Base-by-base conservation (phyloP, 2,888 invertebrate genomes). In the Gasteruption jaculator region DNA sequence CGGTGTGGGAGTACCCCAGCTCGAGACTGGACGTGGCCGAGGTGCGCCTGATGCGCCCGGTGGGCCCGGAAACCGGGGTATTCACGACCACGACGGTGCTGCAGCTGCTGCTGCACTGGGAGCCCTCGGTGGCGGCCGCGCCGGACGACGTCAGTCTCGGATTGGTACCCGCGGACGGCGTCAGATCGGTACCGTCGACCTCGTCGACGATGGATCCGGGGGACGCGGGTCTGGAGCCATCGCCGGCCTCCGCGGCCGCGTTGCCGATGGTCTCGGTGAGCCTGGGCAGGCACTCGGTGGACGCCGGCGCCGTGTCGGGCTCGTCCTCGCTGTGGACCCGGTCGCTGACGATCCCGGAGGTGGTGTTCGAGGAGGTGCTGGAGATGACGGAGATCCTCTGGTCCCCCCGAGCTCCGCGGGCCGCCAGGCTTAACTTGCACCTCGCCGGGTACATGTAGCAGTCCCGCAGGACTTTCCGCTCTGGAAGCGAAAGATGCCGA, bases 291-390 rank as follows among this genome's bases (percentile, higher is more conserved):
- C 89, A 89, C 71, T 91, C 90, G 5, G 87, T 86, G 1, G 89
- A 89, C 3, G 86, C 86, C n/a, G 88, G 88, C 14, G 87, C 88
- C 5, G 87, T 89, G 74, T 91, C 91, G 62, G 91, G 81, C 72
- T 93, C 94, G 66, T 94, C 94, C 74, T 93, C 88, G 40, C 91
- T 92, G 68, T 93, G 92, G 41, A 92, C 91, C 54, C 92, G 82
- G 71, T 95, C 95, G 69, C 94, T 93, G 31, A 94, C 93, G 57
- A 95, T 93, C 44, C 95, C 95, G 20, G 93, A 94, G 16, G 95
- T 95, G 26, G 94, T 95, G 65, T 93, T 94, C n/a, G 93, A 94
- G 60, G 93, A 93, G 27, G 92, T 90, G 60, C 87, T 89, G 45
- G 91, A 91, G 64, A 94, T 91, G 20, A 94, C 86, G 41, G 91